Evolutionary conservation across 92 coral and sea anemone species (phyloP).

Genomic region (Galaxea fascicularis): DNA sequence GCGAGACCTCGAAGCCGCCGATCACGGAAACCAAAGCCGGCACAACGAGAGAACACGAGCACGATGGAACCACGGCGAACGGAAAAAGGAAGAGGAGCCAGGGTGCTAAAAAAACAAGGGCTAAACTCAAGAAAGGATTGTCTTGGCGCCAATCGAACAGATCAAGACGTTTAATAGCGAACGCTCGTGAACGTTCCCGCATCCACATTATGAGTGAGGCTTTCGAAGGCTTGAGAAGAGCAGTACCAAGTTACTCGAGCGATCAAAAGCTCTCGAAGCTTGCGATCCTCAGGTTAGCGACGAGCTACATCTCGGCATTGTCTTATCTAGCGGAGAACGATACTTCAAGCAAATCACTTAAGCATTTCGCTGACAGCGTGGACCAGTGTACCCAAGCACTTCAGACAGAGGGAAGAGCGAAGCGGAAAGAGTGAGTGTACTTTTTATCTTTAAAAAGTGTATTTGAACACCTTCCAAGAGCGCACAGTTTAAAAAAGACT

Average conservation of each 20-base stretch:
- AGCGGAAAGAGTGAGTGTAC: slow-evolving; percentile 81
- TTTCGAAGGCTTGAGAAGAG: slow-evolving; percentile 89
- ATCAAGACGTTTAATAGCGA: slow-evolving; percentile 91
- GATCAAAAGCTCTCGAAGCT: slow-evolving; percentile 96
- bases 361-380: slow-evolving; percentile 94
- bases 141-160: slow-evolving; percentile 92
- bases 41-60: slow-evolving; percentile 12
- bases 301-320: slow-evolving; percentile 94
- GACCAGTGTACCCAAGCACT: slow-evolving; percentile 93
- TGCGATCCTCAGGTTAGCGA: slow-evolving; percentile 91
- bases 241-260: slow-evolving; percentile 93
- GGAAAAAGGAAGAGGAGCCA: slow-evolving; percentile 45
- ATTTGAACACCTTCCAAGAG: neutral
- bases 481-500: neutral
- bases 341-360: slow-evolving; percentile 87
- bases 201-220: slow-evolving; percentile 98
- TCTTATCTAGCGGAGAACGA: slow-evolving; percentile 86
- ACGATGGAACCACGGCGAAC: slow-evolving; percentile 27
- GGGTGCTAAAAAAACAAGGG: slow-evolving; percentile 64
- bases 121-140: slow-evolving; percentile 64
- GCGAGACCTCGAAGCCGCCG: slow-evolving; percentile 13
- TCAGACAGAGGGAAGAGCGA: slow-evolving; percentile 93
- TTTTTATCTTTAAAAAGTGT: neutral
- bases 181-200: slow-evolving; percentile 94
- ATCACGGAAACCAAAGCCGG: slow-evolving; percentile 27